phyloP scores from a whole-genome alignment of 2,113 vertebrate species.

The Proterorhinus semilunaris region DNA sequence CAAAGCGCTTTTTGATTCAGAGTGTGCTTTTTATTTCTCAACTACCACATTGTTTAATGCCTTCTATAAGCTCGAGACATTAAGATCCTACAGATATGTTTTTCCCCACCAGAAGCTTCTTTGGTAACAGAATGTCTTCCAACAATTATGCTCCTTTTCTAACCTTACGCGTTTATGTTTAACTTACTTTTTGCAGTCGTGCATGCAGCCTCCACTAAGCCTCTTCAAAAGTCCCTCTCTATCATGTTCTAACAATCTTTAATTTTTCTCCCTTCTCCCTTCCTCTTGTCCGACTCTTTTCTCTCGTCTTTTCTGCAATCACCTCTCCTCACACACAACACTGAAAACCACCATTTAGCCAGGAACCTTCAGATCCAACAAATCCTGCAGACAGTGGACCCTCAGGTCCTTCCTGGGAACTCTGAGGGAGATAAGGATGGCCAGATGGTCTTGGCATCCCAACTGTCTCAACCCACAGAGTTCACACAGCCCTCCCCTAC shows the following conservation, averaged over 20 bases:
- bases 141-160: constrained; percentile 7
- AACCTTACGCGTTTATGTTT: constrained; percentile 17
- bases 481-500: constrained; percentile 75
- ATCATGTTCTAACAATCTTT: constrained; percentile 41
- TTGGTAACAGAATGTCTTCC: constrained; percentile 26
- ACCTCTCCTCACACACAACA: constrained; percentile 20
- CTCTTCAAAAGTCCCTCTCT: constrained; percentile 1
- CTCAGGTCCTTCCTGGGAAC: constrained; percentile 79
- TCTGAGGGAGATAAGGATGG: constrained; percentile 80
- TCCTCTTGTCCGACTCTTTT: constrained; percentile 14
- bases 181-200: constrained; percentile 43
- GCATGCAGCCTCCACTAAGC: constrained; percentile 54
- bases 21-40: constrained; percentile 9
- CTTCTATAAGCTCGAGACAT: constrained; percentile 29
- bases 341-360: constrained; percentile 69
- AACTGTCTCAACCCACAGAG: constrained; percentile 72
- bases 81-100: constrained; percentile 32
- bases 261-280: constrained; percentile 36
- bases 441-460: constrained; percentile 71
- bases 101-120: constrained; percentile 25
- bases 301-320: constrained; percentile 8
- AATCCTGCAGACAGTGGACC: constrained; percentile 81
- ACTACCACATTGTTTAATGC: constrained; percentile 22
- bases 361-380: constrained; percentile 85
- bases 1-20: constrained; percentile 17